phyloP scores from a whole-genome alignment of 2,797 vertebrate genomes.

The Pseudopleuronectes americanus region DNA sequence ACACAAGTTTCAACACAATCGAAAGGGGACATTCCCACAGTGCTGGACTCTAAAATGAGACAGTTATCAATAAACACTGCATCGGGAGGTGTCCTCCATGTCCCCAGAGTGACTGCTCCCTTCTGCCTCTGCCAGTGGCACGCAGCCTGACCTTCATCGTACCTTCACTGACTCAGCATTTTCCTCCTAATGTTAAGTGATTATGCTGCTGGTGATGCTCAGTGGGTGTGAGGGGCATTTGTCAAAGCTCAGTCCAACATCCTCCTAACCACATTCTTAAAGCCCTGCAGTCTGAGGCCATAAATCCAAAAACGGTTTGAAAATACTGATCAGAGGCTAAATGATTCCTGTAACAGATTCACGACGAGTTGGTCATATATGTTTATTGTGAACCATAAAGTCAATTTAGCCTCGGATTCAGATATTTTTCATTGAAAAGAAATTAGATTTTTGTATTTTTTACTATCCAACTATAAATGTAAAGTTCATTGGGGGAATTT shows the following conservation, averaged over 20 bases:
- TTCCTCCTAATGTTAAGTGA: conserved; percentile 64
- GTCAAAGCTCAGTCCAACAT: conserved; percentile 45
- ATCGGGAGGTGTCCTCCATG: conserved; percentile 39
- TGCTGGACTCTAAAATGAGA: conserved; percentile 12
- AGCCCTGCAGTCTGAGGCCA: conserved; percentile 18
- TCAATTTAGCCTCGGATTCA: background rate
- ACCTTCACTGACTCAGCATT: conserved; percentile 68
- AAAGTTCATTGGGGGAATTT: background rate
- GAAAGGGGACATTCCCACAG: conserved; percentile 32
- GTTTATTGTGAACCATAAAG: conserved; percentile 18
- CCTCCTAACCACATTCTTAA: conserved; percentile 38
- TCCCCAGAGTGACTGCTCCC: conserved; percentile 46
- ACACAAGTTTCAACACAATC: conserved; percentile 39
- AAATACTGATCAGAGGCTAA: conserved; percentile 24
- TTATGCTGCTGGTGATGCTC: conserved; percentile 58
- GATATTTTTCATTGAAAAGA: background rate
- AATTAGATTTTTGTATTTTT: background rate
- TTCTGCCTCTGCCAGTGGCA: conserved; percentile 47
- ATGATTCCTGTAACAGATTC: conserved; percentile 57
- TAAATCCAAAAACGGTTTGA: conserved; percentile 30
- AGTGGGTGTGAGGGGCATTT: conserved; percentile 53
- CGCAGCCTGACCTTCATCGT: conserved; percentile 56
- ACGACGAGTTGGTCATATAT: conserved; percentile 35
- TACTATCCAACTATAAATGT: background rate
- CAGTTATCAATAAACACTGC: conserved; percentile 29